Conservation (phyloP, 2,888 invertebrate species). For the Choreutis nemorana region DNA sequence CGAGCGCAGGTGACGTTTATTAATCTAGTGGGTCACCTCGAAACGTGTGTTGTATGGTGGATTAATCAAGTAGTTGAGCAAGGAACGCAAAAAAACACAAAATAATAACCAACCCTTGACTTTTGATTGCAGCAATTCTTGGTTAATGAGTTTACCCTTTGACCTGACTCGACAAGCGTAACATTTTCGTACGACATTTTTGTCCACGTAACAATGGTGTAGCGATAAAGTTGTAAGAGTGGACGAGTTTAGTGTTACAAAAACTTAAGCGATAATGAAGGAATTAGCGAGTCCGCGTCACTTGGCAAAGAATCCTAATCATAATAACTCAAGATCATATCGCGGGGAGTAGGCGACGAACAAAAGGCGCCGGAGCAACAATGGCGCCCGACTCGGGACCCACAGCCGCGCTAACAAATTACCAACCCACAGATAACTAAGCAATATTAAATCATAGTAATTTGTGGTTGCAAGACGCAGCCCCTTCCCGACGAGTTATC, state of each 20-base stretch:
- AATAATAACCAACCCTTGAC: conserved; percentile 14
- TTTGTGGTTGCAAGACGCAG: conserved; percentile 57
- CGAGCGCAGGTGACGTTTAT: conserved; percentile 49
- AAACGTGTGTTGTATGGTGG: conserved; percentile 28
- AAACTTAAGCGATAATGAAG: conserved; percentile 45
- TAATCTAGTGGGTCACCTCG: conserved; percentile 43
- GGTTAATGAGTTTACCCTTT: too few species aligned
- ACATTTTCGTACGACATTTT: too few species aligned
- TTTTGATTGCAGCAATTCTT: conserved; percentile 6
- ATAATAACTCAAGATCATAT: conserved; percentile 65
- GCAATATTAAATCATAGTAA: conserved; percentile 67
- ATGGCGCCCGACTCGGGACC: conserved; percentile 52
- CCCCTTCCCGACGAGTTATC: conserved; percentile 44
- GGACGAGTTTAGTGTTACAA: conserved; percentile 27
- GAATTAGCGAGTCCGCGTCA: conserved; percentile 57
- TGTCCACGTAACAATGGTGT: too few species aligned
- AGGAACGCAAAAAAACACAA: conserved; percentile 24
- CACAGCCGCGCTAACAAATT: conserved; percentile 59
- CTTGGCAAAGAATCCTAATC: conserved; percentile 64
- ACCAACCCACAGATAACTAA: conserved; percentile 62
- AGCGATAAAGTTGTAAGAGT: too few species aligned
- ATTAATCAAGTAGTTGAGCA: conserved; percentile 33
- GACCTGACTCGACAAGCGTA: too few species aligned
- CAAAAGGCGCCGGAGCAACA: conserved; percentile 60
- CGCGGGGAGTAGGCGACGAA: conserved; percentile 54